phyloP scores from a whole-genome alignment of 2,113 vertebrate species.

The Sturnus vulgaris region DNA sequence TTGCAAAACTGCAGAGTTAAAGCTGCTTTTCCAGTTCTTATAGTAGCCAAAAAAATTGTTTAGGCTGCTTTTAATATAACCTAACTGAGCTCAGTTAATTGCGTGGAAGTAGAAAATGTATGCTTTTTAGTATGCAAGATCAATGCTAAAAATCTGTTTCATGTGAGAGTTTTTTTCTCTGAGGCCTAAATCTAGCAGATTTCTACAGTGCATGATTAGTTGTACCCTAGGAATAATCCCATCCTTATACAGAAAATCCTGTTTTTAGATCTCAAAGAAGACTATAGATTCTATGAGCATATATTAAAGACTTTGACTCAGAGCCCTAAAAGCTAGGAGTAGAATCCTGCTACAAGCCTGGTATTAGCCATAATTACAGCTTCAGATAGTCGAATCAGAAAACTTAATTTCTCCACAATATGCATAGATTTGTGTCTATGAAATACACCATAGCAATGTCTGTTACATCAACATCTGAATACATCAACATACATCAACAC shows the following conservation, averaged over 20 bases:
- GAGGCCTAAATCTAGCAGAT: neutral
- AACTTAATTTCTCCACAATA: neutral
- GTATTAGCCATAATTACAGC: neutral
- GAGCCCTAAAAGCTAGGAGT: neutral
- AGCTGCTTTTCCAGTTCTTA: neutral
- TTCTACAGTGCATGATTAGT: neutral
- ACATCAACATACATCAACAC: no score
- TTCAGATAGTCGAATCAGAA: neutral
- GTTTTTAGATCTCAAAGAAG: neutral
- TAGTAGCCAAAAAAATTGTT: slow-evolving; percentile 2
- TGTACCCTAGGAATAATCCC: neutral
- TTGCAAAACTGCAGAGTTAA: slow-evolving; percentile 36
- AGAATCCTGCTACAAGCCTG: neutral
- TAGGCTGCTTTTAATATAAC: neutral
- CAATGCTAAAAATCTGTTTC: neutral
- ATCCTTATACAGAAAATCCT: neutral
- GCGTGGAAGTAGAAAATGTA: neutral
- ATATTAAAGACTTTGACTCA: slow-evolving; percentile 11
- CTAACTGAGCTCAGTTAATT: neutral
- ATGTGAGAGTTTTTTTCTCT: neutral
- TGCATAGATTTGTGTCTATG: neutral
- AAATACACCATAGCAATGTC: neutral
- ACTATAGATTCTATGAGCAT: neutral
- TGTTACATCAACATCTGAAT: neutral
- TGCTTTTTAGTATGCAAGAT: neutral